Conservation (phyloP, 1,140 invertebrate genomes). For the Dysdera silvatica region DNA sequence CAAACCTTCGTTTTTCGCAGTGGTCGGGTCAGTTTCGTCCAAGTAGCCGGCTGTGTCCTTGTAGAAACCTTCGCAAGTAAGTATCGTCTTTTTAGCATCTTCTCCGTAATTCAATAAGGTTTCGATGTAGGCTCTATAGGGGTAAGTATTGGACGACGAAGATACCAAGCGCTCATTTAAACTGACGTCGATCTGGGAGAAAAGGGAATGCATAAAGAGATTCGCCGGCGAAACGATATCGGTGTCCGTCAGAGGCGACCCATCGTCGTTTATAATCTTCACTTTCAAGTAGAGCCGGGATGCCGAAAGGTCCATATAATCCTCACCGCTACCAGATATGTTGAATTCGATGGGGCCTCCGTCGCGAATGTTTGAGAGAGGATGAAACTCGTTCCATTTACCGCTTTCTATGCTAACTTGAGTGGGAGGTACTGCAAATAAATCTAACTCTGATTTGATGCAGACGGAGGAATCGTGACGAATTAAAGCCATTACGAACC, state of each 20-base stretch:
- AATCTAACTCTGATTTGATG: neutral
- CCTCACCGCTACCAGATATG: neutral
- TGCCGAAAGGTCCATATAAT: neutral
- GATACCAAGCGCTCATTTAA: neutral
- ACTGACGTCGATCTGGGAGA: neutral
- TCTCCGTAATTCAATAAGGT: neutral
- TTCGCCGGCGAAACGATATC: neutral
- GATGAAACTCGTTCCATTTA: neutral
- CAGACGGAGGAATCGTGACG: neutral
- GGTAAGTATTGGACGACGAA: neutral
- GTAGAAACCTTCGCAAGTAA: neutral
- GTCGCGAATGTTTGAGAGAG: neutral
- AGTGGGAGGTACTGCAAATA: neutral
- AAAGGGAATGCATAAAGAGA: constrained; percentile 3
- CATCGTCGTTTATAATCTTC: neutral
- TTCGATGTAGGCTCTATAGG: neutral
- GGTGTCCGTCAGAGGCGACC: neutral
- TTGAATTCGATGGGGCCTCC: constrained; percentile 1
- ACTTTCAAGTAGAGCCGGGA: neutral
- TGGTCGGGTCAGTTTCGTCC: too few relatives aligned
- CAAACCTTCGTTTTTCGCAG: neutral
- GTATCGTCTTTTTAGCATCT: neutral
- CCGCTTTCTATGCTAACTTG: neutral
- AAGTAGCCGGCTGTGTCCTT: too few relatives aligned
- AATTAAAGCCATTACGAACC: neutral